These are phyloP conservation scores for Pyrgilauda ruficollis DNA, from an alignment of 2,113 vertebrate genomes.

Conservation along the genomic window DNA sequence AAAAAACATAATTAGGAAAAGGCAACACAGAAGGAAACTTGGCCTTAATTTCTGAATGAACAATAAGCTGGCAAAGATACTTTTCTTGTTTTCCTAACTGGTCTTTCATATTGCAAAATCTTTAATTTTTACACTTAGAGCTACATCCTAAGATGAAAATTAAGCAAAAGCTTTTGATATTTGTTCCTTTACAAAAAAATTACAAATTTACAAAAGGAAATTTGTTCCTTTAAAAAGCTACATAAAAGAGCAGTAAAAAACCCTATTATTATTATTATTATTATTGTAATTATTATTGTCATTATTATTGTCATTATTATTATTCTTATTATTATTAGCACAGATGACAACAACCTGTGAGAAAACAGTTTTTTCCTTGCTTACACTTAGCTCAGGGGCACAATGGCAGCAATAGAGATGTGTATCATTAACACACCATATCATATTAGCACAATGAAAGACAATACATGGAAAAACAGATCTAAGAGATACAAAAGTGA, in stretches of 20 bases:
- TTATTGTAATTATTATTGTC: background rate
- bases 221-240: background rate
- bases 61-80: slow-evolving; percentile 10
- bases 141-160: background rate
- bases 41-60: background rate
- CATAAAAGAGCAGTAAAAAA: background rate
- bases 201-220: too few species aligned
- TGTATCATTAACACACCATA: background rate
- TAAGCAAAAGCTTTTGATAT: background rate
- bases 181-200: background rate
- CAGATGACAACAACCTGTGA: background rate
- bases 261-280: background rate
- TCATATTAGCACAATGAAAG: background rate
- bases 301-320: too few species aligned
- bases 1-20: background rate
- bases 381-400: background rate
- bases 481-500: background rate
- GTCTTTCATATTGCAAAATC: background rate
- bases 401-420: background rate
- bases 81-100: background rate
- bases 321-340: background rate
- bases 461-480: background rate
- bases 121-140: background rate
- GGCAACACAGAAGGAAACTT: background rate
- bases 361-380: background rate